Conservation (phyloP, 2,888 invertebrate species). For the Malthinus seriepunctatus region DNA sequence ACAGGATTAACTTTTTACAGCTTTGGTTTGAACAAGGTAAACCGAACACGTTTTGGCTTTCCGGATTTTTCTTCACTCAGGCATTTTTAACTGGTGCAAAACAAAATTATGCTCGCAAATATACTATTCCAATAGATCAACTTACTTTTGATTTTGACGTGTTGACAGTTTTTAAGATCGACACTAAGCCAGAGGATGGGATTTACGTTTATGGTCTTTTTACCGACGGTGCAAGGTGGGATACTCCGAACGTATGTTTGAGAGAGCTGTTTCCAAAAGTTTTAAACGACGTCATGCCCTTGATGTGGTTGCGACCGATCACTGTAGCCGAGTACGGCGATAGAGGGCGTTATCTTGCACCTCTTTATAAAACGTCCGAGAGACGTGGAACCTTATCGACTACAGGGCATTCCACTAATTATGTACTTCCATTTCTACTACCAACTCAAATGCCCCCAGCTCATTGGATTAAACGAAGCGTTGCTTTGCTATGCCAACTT, state of each 20-base stretch:
- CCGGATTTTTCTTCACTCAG: conserved; percentile 92
- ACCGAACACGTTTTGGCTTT: conserved; percentile 85
- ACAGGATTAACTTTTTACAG: conserved; percentile 74
- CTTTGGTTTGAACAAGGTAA: conserved; percentile 70
- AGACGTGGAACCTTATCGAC: conserved; percentile 78
- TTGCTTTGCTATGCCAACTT: conserved; percentile 77
- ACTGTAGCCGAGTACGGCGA: conserved; percentile 58
- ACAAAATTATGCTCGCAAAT: conserved; percentile 87
- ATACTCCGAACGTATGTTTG: conserved; percentile 61
- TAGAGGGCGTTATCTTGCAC: conserved; percentile 68
- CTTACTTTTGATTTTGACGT: conserved; percentile 76
- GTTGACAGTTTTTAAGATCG: conserved; percentile 42
- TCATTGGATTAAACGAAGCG: conserved; percentile 84
- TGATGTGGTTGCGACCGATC: conserved; percentile 74
- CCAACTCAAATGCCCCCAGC: conserved; percentile 66
- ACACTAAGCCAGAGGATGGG: conserved; percentile 56
- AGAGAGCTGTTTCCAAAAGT: conserved; percentile 83
- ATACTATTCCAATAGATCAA: conserved; percentile 84
- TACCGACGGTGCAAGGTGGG: conserved; percentile 88
- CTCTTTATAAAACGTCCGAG: conserved; percentile 81
- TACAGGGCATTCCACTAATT: conserved; percentile 86
- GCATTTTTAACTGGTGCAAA: conserved; percentile 89
- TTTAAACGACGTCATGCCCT: conserved; percentile 77
- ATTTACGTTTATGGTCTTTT: conserved; percentile 77
- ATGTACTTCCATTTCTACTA: conserved; percentile 75